A percentile compares a stretch with the other conserved stretches of the same genome.
Evolutionary conservation across 2,888 invertebrate genomes (phyloP).

Genomic region (Tipula lateralis): DNA sequence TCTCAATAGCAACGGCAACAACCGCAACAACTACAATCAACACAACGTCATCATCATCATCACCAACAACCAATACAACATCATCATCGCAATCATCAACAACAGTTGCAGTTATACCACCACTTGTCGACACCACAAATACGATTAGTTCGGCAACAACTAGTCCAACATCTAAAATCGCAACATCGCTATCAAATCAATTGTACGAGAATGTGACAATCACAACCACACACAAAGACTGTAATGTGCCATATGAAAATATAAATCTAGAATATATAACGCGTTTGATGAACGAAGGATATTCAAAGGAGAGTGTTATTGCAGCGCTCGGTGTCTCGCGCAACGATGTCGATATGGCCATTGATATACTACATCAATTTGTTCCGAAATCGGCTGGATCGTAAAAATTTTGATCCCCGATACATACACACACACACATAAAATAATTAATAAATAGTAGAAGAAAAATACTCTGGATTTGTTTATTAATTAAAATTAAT

Average conservation of each 20-base stretch:
- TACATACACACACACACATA: not conserved
- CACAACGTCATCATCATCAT: constrained; percentile 33
- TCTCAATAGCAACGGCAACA: constrained; percentile 34
- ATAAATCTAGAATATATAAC: constrained; percentile 88
- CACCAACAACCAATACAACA: constrained; percentile 31
- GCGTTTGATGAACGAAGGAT: constrained; percentile 82
- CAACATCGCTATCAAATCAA: constrained; percentile 34
- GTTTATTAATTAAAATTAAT: not conserved
- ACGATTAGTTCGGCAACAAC: not conserved
- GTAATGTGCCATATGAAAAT: constrained; percentile 72
- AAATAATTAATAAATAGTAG: not conserved
- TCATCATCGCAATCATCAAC: constrained; percentile 34
- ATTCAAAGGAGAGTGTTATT: constrained; percentile 84
- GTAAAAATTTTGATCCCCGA: not conserved
- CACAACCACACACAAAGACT: constrained; percentile 50
- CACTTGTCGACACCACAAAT: not conserved
- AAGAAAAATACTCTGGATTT: not conserved
- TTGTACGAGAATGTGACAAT: constrained; percentile 51
- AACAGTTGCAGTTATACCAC: constrained; percentile 31
- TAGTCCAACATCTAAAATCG: not conserved
- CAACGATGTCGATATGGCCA: constrained; percentile 93
- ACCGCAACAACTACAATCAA: constrained; percentile 33
- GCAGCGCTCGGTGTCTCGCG: constrained; percentile 87
- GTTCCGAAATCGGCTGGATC: constrained; percentile 56
- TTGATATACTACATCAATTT: constrained; percentile 89